phyloP scores from a whole-genome alignment of 2,797 vertebrate genomes.

The Hyperoplus immaculatus region DNA sequence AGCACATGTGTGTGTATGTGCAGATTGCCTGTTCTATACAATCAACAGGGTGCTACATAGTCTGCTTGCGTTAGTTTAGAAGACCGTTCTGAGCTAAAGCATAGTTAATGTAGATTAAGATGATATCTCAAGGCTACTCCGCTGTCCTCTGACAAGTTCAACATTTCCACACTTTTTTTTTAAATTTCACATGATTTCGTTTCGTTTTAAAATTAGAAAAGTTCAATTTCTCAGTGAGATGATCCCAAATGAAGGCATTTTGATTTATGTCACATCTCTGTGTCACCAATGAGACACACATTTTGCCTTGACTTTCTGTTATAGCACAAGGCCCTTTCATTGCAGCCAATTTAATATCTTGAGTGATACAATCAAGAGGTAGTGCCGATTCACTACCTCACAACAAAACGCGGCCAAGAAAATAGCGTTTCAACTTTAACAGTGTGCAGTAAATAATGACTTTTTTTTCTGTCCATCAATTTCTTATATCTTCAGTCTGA shows the following conservation, averaged over 20 bases:
- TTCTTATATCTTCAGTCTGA: background rate
- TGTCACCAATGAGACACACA: background rate
- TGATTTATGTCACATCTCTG: background rate
- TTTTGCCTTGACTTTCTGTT: background rate
- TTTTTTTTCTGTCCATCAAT: background rate
- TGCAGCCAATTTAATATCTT: constrained; percentile 6
- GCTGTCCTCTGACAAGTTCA: constrained; percentile 2
- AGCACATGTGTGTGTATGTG: constrained; percentile 13
- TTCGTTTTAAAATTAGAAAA: background rate
- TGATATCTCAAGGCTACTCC: background rate
- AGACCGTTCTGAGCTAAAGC: background rate
- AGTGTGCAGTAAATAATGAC: constrained; percentile 2
- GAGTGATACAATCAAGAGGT: constrained; percentile 9
- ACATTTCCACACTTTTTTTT: constrained; percentile 1
- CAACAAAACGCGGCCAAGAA: background rate
- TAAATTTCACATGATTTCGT: background rate
- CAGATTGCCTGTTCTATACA: constrained; percentile 22
- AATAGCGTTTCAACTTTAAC: constrained; percentile 1
- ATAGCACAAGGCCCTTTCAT: background rate
- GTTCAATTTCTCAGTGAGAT: background rate
- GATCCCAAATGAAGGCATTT: constrained; percentile 10
- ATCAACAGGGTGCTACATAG: constrained; percentile 29
- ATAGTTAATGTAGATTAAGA: background rate
- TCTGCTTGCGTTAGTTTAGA: constrained; percentile 23
- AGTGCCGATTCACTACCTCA: background rate